Conservation (phyloP, 2,888 invertebrate species). For the Eurytoma adleriae region DNA sequence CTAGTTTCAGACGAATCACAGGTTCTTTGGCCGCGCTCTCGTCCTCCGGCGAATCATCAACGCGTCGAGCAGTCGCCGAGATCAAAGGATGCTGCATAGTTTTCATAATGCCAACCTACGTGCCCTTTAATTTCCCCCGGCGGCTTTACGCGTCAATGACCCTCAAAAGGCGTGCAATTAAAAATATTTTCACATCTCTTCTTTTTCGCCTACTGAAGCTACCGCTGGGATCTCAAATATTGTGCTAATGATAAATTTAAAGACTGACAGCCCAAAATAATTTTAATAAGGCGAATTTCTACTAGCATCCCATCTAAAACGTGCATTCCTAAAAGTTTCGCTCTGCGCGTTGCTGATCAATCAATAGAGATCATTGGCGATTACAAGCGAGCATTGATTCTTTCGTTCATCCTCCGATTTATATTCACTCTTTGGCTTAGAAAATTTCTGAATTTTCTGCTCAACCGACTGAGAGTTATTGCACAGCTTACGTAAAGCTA, state of each 20-base stretch:
- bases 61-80: constrained; percentile 56
- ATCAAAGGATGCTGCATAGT: constrained; percentile 61
- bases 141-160: background rate
- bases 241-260: no score
- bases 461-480: constrained; percentile 50
- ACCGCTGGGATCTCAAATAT: background rate
- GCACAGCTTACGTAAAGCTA: constrained; percentile 60
- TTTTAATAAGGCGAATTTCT: no score
- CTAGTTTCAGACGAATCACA: constrained; percentile 67
- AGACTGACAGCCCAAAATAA: no score
- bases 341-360: background rate
- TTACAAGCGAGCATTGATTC: constrained; percentile 38
- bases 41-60: constrained; percentile 45
- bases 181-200: background rate
- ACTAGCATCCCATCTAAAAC: no score
- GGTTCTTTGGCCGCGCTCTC: constrained; percentile 60
- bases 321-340: background rate
- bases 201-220: background rate
- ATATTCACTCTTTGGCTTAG: constrained; percentile 18
- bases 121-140: constrained; percentile 39
- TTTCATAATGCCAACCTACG: constrained; percentile 62
- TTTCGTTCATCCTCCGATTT: constrained; percentile 21
- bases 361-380: constrained; percentile 5
- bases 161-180: constrained; percentile 31
- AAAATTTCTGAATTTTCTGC: constrained; percentile 28